phyloP scores from a whole-genome alignment of 2,113 vertebrate genomes.

The Hydropotes inermis region DNA sequence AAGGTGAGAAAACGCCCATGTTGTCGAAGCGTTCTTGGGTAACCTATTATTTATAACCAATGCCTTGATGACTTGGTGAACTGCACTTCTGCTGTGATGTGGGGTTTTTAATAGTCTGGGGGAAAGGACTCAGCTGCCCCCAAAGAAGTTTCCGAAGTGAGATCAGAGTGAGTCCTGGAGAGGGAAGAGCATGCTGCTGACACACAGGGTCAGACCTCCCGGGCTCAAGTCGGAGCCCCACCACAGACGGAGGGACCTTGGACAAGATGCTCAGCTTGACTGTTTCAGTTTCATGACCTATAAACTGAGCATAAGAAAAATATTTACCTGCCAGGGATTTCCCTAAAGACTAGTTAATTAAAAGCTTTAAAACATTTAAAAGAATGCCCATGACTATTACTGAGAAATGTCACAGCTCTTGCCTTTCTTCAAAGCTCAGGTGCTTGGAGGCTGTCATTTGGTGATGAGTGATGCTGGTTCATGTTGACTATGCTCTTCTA shows the following conservation, averaged over 20 bases:
- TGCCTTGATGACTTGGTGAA: background rate
- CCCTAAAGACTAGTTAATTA: background rate
- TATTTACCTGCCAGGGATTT: background rate
- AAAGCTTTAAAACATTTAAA: background rate
- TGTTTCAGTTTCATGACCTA: background rate
- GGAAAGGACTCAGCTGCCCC: background rate
- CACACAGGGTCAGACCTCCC: background rate
- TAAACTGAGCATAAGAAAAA: background rate
- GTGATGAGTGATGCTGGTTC: background rate
- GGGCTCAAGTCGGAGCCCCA: background rate
- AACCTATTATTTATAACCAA: background rate
- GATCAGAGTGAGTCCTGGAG: background rate
- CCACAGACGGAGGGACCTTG: background rate
- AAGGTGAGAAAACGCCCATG: background rate
- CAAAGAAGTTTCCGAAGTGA: background rate
- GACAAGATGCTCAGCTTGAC: background rate
- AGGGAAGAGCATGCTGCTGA: rapidly evolving
- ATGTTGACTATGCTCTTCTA: background rate
- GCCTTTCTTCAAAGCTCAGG: background rate
- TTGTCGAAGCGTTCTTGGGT: background rate
- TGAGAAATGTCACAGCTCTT: background rate
- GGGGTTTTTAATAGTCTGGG: background rate
- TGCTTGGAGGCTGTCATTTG: background rate
- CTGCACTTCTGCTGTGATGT: background rate
- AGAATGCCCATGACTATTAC: background rate